phyloP scores from a whole-genome alignment of 2,888 invertebrate genomes.

The Plemyria rubiginata region DNA sequence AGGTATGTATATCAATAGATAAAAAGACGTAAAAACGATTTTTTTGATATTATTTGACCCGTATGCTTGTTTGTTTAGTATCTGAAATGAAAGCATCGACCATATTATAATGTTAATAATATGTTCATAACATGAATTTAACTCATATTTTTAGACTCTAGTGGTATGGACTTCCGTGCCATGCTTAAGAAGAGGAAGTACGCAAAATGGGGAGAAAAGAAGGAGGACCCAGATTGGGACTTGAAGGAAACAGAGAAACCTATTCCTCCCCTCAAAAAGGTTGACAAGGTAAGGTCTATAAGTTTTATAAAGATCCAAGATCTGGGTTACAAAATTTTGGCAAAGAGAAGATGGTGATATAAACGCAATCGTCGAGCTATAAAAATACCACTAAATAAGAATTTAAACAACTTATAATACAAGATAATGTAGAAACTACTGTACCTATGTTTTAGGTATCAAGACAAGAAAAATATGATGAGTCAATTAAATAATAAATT shows the following conservation, averaged over 20 bases:
- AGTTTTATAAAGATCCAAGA: constrained; percentile 3
- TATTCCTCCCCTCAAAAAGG: constrained; percentile 94
- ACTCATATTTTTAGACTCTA: constrained; percentile 88
- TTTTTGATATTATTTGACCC: not conserved
- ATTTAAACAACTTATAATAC: constrained; percentile 41
- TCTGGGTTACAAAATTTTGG: constrained; percentile 14
- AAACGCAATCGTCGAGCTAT: constrained; percentile 55
- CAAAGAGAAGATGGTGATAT: constrained; percentile 66
- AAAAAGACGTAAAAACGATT: not conserved
- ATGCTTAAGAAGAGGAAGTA: constrained; percentile 98
- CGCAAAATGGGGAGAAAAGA: constrained; percentile 96
- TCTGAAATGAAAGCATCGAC: not conserved
- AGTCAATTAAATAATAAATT: not conserved
- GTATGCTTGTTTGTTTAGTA: not conserved
- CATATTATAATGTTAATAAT: not conserved
- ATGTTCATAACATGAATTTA: not conserved
- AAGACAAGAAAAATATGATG: not conserved
- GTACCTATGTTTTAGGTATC: not conserved
- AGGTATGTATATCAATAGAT: constrained; percentile 85
- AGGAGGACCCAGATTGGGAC: constrained; percentile 96
- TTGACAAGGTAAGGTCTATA: constrained; percentile 92
- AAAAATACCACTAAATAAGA: constrained; percentile 30
- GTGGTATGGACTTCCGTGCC: constrained; percentile 99
- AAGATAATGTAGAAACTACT: constrained; percentile 46
- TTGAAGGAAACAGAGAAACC: constrained; percentile 96